These are phyloP conservation scores for Catharus bicknelli DNA, from an alignment of 2,113 vertebrate species.

Conservation along the genomic window DNA sequence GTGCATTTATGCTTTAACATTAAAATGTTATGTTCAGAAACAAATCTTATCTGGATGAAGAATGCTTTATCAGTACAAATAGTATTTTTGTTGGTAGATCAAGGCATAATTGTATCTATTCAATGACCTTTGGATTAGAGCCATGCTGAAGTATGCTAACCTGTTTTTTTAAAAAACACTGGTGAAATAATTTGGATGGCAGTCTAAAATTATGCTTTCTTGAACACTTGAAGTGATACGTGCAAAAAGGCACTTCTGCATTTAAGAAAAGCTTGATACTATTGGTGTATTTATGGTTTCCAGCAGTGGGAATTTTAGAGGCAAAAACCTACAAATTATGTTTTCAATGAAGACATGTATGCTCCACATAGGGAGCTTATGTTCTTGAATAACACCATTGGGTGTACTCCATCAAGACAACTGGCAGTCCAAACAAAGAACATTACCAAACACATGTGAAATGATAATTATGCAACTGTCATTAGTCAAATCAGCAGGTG, in stretches of 20 bases:
- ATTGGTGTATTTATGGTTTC: not conserved
- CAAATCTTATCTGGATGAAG: not conserved
- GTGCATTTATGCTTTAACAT: not conserved
- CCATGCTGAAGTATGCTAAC: not conserved
- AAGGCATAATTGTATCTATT: not conserved
- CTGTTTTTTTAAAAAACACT: not conserved
- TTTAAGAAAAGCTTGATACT: not conserved
- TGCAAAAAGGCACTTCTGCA: not conserved
- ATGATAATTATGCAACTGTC: slow-evolving; percentile 29
- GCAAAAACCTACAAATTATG: not conserved
- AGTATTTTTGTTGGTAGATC: not conserved
- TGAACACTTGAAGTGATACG: not conserved
- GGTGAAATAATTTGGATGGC: not conserved
- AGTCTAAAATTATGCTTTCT: not conserved
- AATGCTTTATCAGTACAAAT: not conserved
- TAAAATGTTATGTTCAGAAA: not conserved
- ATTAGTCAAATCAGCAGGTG: slow-evolving; percentile 52
- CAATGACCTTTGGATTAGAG: not conserved
- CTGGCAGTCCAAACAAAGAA: slow-evolving; percentile 27
- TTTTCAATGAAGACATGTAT: not conserved
- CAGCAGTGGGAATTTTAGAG: not conserved
- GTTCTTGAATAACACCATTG: slow-evolving; percentile 6
- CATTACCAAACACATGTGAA: slow-evolving; percentile 34
- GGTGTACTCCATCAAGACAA: slow-evolving; percentile 30
- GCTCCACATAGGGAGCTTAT: not conserved